Conservation (phyloP, 2,888 invertebrate species). For the Platycheirus rosarum region DNA sequence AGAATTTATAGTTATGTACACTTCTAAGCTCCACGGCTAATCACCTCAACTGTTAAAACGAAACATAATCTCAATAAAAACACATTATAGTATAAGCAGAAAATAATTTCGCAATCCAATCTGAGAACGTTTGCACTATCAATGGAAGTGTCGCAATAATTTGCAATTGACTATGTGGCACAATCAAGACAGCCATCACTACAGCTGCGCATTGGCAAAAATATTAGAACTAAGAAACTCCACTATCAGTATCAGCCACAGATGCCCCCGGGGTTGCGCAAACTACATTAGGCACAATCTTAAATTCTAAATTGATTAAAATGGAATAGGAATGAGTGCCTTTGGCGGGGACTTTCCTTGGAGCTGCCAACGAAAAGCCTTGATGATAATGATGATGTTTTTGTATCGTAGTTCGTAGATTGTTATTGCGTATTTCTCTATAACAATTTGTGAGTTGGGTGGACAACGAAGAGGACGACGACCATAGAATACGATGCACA, state of each 20-base stretch:
- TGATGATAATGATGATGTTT: conserved; percentile 53
- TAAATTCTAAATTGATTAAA: conserved; percentile 68
- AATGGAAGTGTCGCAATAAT: conserved; percentile 50
- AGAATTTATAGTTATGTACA: conserved; percentile 3
- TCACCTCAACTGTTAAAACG: neutral
- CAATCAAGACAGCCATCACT: conserved; percentile 58
- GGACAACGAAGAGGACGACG: conserved; percentile 17
- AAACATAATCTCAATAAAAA: neutral
- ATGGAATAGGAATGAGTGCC: conserved; percentile 62
- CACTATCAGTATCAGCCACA: conserved; percentile 50
- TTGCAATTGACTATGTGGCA: conserved; percentile 49
- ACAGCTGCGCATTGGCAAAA: conserved; percentile 9
- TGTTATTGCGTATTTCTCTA: conserved; percentile 54
- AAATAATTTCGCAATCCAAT: conserved; percentile 10
- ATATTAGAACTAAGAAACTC: conserved; percentile 7
- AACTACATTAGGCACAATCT: conserved; percentile 59
- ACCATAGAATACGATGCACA: conserved; percentile 29
- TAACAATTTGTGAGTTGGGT: conserved; percentile 50
- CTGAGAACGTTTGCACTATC: conserved; percentile 42
- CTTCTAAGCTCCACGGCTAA: neutral
- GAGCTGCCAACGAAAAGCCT: conserved; percentile 36
- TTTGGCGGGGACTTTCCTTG: conserved; percentile 41
- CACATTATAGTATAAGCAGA: neutral
- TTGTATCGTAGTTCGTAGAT: neutral
- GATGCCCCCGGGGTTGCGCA: conserved; percentile 36